phyloP scores from a whole-genome alignment of 2,797 vertebrate species.

The Sebastes steindachneri region DNA sequence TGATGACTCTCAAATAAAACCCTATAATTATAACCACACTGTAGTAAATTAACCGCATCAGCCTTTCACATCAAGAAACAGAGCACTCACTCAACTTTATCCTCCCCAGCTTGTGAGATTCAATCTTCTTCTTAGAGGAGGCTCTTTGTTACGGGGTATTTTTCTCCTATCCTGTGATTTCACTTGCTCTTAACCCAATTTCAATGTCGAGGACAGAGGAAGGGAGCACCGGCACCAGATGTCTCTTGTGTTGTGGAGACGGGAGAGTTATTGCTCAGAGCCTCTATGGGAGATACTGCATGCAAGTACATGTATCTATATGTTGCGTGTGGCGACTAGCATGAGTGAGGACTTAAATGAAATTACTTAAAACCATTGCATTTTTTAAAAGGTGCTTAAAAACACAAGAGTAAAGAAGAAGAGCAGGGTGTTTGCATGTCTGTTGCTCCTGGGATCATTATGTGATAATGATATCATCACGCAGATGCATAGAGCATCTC shows the following conservation, averaged over 20 bases:
- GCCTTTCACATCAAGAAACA: slow-evolving; percentile 42
- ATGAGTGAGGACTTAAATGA: neutral
- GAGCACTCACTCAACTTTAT: slow-evolving; percentile 34
- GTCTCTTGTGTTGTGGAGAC: slow-evolving; percentile 48
- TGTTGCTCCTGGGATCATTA: slow-evolving; percentile 43
- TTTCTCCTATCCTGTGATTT: slow-evolving; percentile 76
- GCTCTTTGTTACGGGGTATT: slow-evolving; percentile 57
- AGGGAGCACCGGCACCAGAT: slow-evolving; percentile 52
- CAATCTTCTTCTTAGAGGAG: slow-evolving; percentile 72
- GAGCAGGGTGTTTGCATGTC: neutral
- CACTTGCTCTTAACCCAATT: slow-evolving; percentile 78
- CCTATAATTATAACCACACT: slow-evolving; percentile 54
- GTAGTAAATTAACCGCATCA: slow-evolving; percentile 42
- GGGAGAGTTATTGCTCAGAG: slow-evolving; percentile 35
- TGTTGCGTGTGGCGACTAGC: neutral
- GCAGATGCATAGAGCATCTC: slow-evolving; percentile 46
- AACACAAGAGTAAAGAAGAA: neutral
- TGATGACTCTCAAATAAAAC: slow-evolving; percentile 40
- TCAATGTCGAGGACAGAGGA: slow-evolving; percentile 48
- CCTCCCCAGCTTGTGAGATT: slow-evolving; percentile 55
- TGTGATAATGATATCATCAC: slow-evolving; percentile 55
- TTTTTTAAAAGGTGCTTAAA: neutral
- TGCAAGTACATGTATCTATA: slow-evolving; percentile 7
- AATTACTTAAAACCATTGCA: neutral
- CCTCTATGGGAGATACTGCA: slow-evolving; percentile 25